Conservation (phyloP, 1,140 invertebrate genomes). For the Sycobia sp. region DNA sequence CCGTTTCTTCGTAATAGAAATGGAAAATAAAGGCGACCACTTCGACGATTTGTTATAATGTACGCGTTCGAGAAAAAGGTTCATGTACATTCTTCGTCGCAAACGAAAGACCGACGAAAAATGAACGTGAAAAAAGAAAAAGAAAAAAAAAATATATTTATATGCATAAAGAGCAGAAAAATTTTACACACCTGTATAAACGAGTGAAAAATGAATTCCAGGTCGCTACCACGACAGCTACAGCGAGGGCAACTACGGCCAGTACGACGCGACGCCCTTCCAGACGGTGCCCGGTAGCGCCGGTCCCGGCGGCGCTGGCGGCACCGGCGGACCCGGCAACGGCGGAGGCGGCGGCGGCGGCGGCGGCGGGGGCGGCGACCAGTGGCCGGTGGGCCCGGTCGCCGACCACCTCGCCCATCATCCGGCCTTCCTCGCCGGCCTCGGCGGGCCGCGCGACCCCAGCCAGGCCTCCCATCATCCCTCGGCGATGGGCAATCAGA, state of each 20-base stretch:
- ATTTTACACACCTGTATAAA: too few species aligned
- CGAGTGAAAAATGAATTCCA: too few species aligned
- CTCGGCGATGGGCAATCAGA: conserved; percentile 54
- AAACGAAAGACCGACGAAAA: too few species aligned
- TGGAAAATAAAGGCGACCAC: too few species aligned
- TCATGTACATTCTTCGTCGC: too few species aligned
- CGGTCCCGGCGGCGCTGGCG: conserved; percentile 64
- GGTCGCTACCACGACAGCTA: conserved; percentile 73
- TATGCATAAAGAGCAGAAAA: too few species aligned
- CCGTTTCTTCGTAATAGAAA: too few species aligned
- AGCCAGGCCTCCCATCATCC: conserved; percentile 59
- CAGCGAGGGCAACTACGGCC: conserved; percentile 65
- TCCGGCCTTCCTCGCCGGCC: conserved; percentile 66
- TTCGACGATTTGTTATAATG: too few species aligned
- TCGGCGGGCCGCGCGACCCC: conserved; percentile 58
- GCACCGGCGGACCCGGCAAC: conserved; percentile 58
- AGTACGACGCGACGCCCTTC: conserved; percentile 76
- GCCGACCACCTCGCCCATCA: conserved; percentile 67
- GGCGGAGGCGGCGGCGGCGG: conserved; percentile 64
- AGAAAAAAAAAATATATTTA: too few species aligned
- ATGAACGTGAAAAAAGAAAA: too few species aligned
- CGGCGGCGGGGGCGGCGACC: conserved; percentile 57
- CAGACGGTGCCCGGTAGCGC: conserved; percentile 78
- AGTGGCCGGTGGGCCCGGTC: conserved; percentile 55
- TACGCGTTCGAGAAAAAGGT: too few species aligned